phyloP scores from a whole-genome alignment of 2,888 invertebrate genomes.

The Polydrusus pterygomalis region DNA sequence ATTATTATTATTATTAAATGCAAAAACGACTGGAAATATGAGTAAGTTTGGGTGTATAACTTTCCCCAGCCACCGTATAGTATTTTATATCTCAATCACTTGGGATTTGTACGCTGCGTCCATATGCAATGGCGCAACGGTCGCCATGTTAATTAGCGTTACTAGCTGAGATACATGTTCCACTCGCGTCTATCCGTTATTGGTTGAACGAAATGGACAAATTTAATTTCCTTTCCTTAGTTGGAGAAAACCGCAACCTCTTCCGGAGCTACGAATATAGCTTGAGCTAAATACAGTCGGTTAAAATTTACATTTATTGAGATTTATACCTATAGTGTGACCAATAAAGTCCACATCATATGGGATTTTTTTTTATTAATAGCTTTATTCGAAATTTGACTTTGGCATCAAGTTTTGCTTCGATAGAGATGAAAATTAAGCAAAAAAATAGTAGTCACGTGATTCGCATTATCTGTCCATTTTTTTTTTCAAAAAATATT shows the following conservation, averaged over 20 bases:
- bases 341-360: too few relatives aligned
- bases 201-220: constrained; percentile 48
- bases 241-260: constrained; percentile 32
- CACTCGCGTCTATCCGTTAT: constrained; percentile 35
- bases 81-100: not conserved
- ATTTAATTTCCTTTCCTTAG: constrained; percentile 45
- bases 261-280: constrained; percentile 16
- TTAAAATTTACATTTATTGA: constrained; percentile 5
- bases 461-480: too few relatives aligned
- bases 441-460: too few relatives aligned
- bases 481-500: too few relatives aligned
- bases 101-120: constrained; percentile 17
- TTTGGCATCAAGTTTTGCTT: too few relatives aligned
- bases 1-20: too few relatives aligned
- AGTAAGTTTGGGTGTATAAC: too few relatives aligned
- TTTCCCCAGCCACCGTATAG: not conserved
- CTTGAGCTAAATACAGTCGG: constrained; percentile 26
- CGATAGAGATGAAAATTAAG: too few relatives aligned
- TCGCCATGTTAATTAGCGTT: constrained; percentile 38
- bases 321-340: too few relatives aligned
- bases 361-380: too few relatives aligned
- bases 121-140: constrained; percentile 38
- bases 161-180: constrained; percentile 38
- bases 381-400: too few relatives aligned
- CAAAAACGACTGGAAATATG: too few relatives aligned